A percentile compares a stretch with the other conserved stretches of the same genome.
Evolutionary conservation across 1,140 invertebrate genomes (phyloP).

Genomic region (Homarus americanus): DNA sequence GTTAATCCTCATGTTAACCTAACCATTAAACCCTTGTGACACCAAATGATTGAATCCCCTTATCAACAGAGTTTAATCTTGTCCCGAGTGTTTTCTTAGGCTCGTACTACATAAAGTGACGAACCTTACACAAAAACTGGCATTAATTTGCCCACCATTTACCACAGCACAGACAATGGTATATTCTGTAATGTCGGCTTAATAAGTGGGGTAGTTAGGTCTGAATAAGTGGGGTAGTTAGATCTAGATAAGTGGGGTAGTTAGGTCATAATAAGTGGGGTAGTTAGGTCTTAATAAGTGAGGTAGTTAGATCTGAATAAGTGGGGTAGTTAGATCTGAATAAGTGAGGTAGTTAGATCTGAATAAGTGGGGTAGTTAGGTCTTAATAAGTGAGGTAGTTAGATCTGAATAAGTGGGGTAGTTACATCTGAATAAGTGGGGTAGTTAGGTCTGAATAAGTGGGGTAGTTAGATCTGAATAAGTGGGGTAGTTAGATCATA

Average conservation of each 20-base stretch:
- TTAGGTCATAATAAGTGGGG: conserved; percentile 45
- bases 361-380: conserved; percentile 40
- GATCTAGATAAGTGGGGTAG: neutral
- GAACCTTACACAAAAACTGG: conserved; percentile 28
- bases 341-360: no score
- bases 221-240: conserved; percentile 39
- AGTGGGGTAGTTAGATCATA: conserved; percentile 47
- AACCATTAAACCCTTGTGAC: no score
- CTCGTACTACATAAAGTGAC: neutral
- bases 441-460: conserved; percentile 34
- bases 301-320: conserved; percentile 37
- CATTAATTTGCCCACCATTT: conserved; percentile 43
- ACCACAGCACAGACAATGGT: conserved; percentile 6
- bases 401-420: no score
- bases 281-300: conserved; percentile 33
- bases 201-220: conserved; percentile 43
- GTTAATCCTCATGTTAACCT: no score
- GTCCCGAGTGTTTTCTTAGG: neutral
- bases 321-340: no score
- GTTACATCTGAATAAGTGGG: conserved; percentile 22
- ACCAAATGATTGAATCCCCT: no score
- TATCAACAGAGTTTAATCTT: no score
- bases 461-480: conserved; percentile 40
- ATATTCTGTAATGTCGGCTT: neutral
- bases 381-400: conserved; percentile 39